Evolutionary conservation across 37 sponge, comb jelly and placozoan species (phyloP).

Genomic region (Dysidea cf. avara): DNA sequence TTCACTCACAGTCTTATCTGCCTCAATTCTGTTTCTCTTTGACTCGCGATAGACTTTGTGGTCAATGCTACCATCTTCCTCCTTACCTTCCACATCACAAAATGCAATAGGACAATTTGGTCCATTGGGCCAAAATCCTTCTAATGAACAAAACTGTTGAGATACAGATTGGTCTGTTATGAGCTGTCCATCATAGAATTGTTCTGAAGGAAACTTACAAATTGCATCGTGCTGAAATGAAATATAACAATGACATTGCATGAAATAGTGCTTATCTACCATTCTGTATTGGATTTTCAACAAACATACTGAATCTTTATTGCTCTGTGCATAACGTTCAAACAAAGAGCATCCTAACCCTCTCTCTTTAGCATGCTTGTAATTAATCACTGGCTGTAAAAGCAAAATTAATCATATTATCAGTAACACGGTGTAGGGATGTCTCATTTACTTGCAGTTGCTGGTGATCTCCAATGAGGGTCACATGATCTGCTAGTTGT

Average conservation of each 20-base stretch:
- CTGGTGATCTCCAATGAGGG: constrained; percentile 73
- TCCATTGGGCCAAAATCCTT: constrained; percentile 45
- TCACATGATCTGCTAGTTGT: constrained; percentile 61
- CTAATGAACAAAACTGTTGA: constrained; percentile 1
- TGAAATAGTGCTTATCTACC: constrained; percentile 29
- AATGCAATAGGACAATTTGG: constrained; percentile 43
- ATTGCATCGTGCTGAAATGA: constrained; percentile 60
- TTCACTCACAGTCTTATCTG: background rate
- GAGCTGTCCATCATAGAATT: constrained; percentile 56
- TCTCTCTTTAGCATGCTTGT: constrained; percentile 38
- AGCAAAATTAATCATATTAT: no score
- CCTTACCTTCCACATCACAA: constrained; percentile 62
- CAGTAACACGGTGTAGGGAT: no score
- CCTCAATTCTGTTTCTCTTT: constrained; percentile 17
- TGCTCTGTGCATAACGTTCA: constrained; percentile 48
- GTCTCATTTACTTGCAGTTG: constrained; percentile 38
- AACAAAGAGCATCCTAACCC: constrained; percentile 67
- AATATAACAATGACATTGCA: background rate
- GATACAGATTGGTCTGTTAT: constrained; percentile 19
- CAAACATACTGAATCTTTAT: background rate
- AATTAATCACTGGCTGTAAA: constrained; percentile 62
- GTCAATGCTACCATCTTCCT: background rate
- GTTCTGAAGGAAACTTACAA: constrained; percentile 55
- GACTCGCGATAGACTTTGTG: background rate
- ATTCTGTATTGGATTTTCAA: constrained; percentile 69